Percentiles rank a stretch among this genome's conserved stretches.
These are phyloP conservation scores for Sarcophaga rosellei DNA, from an alignment of 2,888 invertebrate genomes.

Conservation along the genomic window DNA sequence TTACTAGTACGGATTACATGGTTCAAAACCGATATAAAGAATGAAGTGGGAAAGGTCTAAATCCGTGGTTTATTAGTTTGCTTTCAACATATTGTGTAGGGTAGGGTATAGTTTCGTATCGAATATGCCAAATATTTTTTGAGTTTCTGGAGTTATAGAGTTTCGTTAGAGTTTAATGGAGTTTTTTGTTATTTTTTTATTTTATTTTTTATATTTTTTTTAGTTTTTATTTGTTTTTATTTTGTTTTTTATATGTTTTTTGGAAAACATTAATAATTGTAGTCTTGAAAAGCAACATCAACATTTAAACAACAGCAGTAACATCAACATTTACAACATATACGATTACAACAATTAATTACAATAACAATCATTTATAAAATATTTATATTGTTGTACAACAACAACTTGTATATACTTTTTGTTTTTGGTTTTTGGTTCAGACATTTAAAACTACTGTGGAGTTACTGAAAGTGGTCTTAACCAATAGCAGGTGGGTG, in stretches of 20 bases:
- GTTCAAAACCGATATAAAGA: too few species aligned
- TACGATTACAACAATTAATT: slow-evolving; percentile 47
- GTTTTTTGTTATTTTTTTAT: neutral
- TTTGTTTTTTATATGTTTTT: slow-evolving; percentile 9
- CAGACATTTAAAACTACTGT: slow-evolving; percentile 5
- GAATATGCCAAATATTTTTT: too few species aligned
- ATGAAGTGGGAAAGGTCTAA: too few species aligned
- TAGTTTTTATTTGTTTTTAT: slow-evolving; percentile 4
- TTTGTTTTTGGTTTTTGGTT: slow-evolving; percentile 16
- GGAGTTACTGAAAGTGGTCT: too few species aligned
- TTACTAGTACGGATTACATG: too few species aligned
- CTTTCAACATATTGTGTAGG: too few species aligned
- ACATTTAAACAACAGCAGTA: slow-evolving; percentile 64
- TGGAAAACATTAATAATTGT: slow-evolving; percentile 52
- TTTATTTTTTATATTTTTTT: slow-evolving; percentile 5
- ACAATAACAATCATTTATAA: slow-evolving; percentile 63
- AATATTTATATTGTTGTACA: slow-evolving; percentile 51
- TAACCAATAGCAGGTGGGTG: too few species aligned
- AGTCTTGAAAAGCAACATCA: slow-evolving; percentile 60
- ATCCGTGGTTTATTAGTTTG: too few species aligned
- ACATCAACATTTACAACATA: slow-evolving; percentile 65
- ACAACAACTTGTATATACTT: slow-evolving; percentile 35
- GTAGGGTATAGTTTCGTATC: too few species aligned
- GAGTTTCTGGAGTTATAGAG: too few species aligned
- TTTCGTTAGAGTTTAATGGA: neutral